phyloP scores from a whole-genome alignment of 1,140 invertebrate species.

The Plutomurus gul region DNA sequence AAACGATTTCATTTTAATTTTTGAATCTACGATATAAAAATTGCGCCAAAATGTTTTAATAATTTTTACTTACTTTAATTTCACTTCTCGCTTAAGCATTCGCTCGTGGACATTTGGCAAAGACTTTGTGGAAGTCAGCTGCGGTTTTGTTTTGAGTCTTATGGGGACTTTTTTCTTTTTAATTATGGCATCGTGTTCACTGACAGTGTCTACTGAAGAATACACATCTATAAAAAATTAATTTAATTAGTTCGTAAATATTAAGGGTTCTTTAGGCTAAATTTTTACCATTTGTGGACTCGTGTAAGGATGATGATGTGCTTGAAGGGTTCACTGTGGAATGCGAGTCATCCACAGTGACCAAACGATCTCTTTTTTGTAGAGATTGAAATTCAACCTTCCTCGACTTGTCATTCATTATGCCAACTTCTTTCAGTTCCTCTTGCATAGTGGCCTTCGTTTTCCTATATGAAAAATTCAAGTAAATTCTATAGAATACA shows the following conservation, averaged over 20 bases:
- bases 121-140: constrained; percentile 58
- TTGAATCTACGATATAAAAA: too few species aligned
- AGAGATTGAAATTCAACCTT: background rate
- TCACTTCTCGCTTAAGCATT: constrained; percentile 67
- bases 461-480: background rate
- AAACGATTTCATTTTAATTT: background rate
- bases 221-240: constrained; percentile 24
- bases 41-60: background rate
- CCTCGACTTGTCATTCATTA: background rate
- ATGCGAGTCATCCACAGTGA: constrained; percentile 10
- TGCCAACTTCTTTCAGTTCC: background rate
- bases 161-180: constrained; percentile 38
- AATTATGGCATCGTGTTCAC: constrained; percentile 41
- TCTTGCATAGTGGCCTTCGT: background rate
- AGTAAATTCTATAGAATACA: too few species aligned
- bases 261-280: background rate
- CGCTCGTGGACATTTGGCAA: constrained; percentile 80
- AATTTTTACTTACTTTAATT: constrained; percentile 45
- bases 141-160: constrained; percentile 9
- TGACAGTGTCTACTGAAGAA: constrained; percentile 41
- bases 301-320: constrained; percentile 12
- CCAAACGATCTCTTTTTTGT: background rate
- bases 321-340: constrained; percentile 30
- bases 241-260: background rate
- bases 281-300: background rate